A percentile compares a stretch with the other conserved stretches of the same genome.
These are phyloP conservation scores for Mionectes olivaceus DNA, from an alignment of 2,797 vertebrate genomes.

Conservation along the genomic window DNA sequence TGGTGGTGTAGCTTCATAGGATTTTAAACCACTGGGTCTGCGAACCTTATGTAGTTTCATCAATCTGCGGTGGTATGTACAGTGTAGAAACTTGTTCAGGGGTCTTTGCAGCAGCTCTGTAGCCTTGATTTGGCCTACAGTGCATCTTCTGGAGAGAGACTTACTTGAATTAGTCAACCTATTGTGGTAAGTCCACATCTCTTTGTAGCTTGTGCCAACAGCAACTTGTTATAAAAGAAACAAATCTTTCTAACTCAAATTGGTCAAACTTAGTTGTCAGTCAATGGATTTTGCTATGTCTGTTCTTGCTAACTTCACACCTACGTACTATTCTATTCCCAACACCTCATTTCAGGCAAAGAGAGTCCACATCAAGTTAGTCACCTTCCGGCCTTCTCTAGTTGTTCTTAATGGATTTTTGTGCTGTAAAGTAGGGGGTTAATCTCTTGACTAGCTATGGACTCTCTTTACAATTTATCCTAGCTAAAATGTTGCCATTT, in stretches of 20 bases:
- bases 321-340: background rate
- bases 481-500: background rate
- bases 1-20: background rate
- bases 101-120: background rate
- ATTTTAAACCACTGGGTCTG: background rate
- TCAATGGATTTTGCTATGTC: background rate
- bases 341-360: background rate
- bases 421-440: background rate
- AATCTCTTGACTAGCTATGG: background rate
- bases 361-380: background rate
- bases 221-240: background rate
- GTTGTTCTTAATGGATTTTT: background rate
- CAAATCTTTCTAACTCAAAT: background rate
- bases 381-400: background rate
- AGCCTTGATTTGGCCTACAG: background rate
- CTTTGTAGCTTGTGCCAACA: background rate
- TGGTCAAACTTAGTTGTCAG: background rate
- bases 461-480: background rate
- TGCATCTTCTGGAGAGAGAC: background rate
- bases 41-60: background rate
- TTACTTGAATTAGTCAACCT: background rate
- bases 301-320: background rate
- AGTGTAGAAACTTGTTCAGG: background rate
- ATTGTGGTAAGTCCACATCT: background rate
- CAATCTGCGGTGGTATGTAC: rapidly evolving